Base-by-base conservation (phyloP, 1,140 invertebrate species). In the Cephus cinctus region DNA sequence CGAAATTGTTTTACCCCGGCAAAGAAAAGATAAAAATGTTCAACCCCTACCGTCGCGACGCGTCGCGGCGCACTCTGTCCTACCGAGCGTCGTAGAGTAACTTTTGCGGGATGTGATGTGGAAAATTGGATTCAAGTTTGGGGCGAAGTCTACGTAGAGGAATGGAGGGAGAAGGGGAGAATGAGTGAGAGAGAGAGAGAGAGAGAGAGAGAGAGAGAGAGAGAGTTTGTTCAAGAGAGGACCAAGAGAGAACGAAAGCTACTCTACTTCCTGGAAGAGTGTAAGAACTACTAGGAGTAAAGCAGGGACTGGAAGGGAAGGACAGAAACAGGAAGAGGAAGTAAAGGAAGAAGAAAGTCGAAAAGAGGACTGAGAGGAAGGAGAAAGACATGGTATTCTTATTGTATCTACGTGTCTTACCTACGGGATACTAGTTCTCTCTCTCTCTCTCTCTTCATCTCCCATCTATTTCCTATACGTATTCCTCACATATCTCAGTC, bases 71-170 rank as follows among this genome's bases (percentile, higher is more conserved):
- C n/a, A n/a, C n/a, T n/a, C n/a, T n/a, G 14, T 14, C 8, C 34
- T 14, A 8, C 39, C 16, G 11, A 16, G 35, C 8, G 5, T 9
- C 9, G 39, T 18, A 55, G 55, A 66, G 63, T 66, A 66, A 66
- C 63, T 66, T 66, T 65, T 65, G 62, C 60, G 63, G 59, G 63
- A 66, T 65, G 60, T 63, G 63, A 66, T 66, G 63, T 66, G 63
- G 63, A 66, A 66, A 66, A 66, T 66, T 66, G 63, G 64, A 65
- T 65, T 67, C 63, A 65, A 63, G 64, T 65, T 63, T 58, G 50
- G 65, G 54, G 44, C 51, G 56, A 50, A 46, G 42, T n/a, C 8
- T 14, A 41, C 36, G 52, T 53, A 57, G 47, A 34, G 43, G 40
- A 53, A 46, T 40, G 43, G 35, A n/a, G 47, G 35, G 20, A 48